Evolutionary conservation across 2,113 vertebrate species (phyloP).

Genomic region (Hypanus sabinus): DNA sequence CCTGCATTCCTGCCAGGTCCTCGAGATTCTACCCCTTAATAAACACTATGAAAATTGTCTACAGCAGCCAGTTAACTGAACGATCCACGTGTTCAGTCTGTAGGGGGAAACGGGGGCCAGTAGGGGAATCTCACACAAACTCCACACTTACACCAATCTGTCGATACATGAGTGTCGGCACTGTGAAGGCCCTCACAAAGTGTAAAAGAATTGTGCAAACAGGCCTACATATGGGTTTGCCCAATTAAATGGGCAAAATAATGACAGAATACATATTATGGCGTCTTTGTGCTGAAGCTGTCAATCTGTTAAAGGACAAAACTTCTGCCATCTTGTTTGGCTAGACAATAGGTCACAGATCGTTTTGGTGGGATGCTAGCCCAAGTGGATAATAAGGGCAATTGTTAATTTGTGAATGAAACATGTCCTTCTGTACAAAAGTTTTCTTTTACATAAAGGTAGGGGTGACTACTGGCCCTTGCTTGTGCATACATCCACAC

Average conservation of each 20-base stretch:
- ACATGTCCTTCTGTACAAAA: background rate
- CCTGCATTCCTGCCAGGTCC: too few relatives aligned
- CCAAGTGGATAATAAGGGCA: background rate
- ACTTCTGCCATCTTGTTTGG: background rate
- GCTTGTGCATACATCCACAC: too few relatives aligned
- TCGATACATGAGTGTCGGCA: background rate
- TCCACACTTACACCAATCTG: background rate
- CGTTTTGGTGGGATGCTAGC: background rate
- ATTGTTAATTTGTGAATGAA: slow-evolving; percentile 25
- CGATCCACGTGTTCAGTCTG: too few relatives aligned
- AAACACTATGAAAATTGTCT: too few relatives aligned
- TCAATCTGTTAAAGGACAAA: background rate
- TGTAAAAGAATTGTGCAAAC: background rate
- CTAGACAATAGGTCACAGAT: background rate
- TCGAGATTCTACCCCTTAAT: too few relatives aligned
- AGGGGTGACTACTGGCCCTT: background rate
- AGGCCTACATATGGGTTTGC: background rate
- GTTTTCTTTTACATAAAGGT: background rate
- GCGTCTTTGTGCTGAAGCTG: background rate
- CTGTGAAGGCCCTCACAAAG: background rate
- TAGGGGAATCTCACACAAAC: too few relatives aligned
- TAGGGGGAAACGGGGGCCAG: too few relatives aligned
- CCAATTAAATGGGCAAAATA: background rate
- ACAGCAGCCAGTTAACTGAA: too few relatives aligned
- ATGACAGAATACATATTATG: background rate